Evolutionary conservation across 2,797 vertebrate species (phyloP).

Genomic region (Chloroceryle inda): DNA sequence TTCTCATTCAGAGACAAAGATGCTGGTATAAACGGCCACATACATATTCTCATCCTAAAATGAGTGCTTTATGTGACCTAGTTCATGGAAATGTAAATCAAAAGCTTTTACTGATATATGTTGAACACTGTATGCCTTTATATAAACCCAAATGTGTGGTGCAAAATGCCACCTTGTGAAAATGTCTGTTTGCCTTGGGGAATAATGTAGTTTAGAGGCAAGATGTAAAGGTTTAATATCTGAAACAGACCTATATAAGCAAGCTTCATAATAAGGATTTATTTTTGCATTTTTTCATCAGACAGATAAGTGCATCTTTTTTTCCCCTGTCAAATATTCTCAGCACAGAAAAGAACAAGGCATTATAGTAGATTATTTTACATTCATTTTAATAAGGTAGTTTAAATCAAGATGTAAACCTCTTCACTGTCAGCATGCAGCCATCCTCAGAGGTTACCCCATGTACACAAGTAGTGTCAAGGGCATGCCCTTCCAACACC

Average conservation of each 20-base stretch:
- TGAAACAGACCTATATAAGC: conserved; percentile 34
- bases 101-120: conserved; percentile 47
- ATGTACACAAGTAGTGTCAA: conserved; percentile 39
- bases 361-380: conserved; percentile 57
- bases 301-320: conserved; percentile 35
- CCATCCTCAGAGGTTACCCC: conserved; percentile 48
- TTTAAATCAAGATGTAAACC: conserved; percentile 69
- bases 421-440: conserved; percentile 15
- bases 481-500: not conserved
- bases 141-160: conserved; percentile 57
- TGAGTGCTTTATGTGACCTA: conserved; percentile 58
- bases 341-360: conserved; percentile 31
- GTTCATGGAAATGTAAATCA: conserved; percentile 69
- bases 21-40: not conserved
- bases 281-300: conserved; percentile 70
- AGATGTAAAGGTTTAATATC: conserved; percentile 70
- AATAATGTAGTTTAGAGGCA: conserved; percentile 55
- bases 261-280: conserved; percentile 69
- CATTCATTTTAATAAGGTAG: conserved; percentile 64
- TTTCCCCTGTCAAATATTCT: conserved; percentile 33
- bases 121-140: conserved; percentile 28
- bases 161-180: conserved; percentile 50
- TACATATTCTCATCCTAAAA: conserved; percentile 25
- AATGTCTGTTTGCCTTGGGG: conserved; percentile 50
- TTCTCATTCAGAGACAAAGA: conserved; percentile 18